phyloP scores from a whole-genome alignment of 2,888 invertebrate genomes.

The Megalurothrips usitatus region DNA sequence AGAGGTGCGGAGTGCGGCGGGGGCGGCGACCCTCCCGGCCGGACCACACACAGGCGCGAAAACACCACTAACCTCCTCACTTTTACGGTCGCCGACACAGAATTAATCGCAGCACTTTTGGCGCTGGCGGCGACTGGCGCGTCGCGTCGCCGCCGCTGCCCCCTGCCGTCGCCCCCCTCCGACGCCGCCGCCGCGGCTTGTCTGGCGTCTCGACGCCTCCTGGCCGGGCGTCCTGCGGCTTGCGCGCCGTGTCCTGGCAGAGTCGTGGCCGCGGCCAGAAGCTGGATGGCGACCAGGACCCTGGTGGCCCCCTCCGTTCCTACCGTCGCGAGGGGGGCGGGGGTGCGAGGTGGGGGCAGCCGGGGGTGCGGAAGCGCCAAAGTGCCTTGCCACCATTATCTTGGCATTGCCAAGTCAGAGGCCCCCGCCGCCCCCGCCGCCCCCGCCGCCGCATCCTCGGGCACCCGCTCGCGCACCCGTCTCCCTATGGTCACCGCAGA shows the following conservation, averaged over 20 bases:
- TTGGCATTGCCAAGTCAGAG: not conserved
- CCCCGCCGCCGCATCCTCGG: not conserved
- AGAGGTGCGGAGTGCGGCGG: too few species aligned
- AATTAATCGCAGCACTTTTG: slow-evolving; percentile 23
- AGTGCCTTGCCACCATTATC: slow-evolving; percentile 20
- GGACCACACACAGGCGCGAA: not conserved
- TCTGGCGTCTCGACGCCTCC: not conserved
- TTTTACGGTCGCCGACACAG: slow-evolving; percentile 8
- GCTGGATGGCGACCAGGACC: slow-evolving; percentile 9
- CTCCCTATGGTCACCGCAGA: too few species aligned
- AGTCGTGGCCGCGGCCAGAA: not conserved
- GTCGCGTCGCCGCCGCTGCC: not conserved
- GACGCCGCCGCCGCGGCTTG: not conserved
- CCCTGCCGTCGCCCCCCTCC: not conserved
- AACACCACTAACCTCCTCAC: not conserved
- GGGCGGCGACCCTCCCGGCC: too few species aligned
- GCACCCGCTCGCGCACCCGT: not conserved
- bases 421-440: not conserved
- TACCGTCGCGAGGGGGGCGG: not conserved
- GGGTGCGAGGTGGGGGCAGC: not conserved
- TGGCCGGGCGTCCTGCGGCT: not conserved
- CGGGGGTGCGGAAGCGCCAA: not conserved
- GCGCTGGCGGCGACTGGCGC: not conserved
- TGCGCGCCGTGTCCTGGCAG: too few species aligned
- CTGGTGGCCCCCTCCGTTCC: not conserved